phyloP scores from a whole-genome alignment of 1,140 invertebrate species.

The Zaprionus taronus region DNA sequence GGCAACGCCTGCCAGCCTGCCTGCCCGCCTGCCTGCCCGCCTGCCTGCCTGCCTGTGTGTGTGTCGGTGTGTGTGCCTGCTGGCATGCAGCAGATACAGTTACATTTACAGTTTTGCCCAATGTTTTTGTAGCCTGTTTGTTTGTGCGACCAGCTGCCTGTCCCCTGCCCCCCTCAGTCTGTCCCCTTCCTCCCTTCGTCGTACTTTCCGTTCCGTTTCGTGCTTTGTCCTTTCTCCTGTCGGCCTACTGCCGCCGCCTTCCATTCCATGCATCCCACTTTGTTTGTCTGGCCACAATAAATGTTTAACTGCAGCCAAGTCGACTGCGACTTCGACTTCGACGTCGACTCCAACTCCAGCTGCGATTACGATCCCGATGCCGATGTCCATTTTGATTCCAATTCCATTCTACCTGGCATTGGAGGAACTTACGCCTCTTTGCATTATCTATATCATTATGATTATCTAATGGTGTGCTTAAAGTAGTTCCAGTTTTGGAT shows the following conservation, averaged over 20 bases:
- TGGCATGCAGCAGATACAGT: slow-evolving; percentile 37
- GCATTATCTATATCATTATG: background rate
- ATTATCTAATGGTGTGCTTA: background rate
- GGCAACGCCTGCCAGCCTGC: slow-evolving; percentile 26
- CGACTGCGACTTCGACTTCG: background rate
- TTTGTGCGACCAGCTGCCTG: slow-evolving; percentile 46
- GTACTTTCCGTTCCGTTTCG: slow-evolving; percentile 19
- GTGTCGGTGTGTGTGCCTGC: slow-evolving; percentile 1
- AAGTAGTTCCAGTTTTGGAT: background rate
- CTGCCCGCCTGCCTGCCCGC: background rate
- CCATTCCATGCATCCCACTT: background rate
- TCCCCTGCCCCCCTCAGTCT: slow-evolving; percentile 8
- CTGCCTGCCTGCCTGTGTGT: background rate
- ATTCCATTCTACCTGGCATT: background rate
- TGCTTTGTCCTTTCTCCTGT: slow-evolving; percentile 29
- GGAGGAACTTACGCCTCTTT: too few species aligned
- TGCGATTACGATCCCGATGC: background rate
- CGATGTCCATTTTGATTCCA: background rate
- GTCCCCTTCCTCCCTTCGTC: background rate
- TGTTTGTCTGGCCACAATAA: slow-evolving; percentile 75
- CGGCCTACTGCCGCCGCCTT: slow-evolving; percentile 24
- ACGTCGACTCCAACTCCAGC: background rate
- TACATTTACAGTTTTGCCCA: slow-evolving; percentile 47
- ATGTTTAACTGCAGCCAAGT: slow-evolving; percentile 66
- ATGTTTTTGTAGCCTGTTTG: slow-evolving; percentile 36